Conservation (phyloP, 2,888 invertebrate genomes). For the Lochmaea crataegi region DNA sequence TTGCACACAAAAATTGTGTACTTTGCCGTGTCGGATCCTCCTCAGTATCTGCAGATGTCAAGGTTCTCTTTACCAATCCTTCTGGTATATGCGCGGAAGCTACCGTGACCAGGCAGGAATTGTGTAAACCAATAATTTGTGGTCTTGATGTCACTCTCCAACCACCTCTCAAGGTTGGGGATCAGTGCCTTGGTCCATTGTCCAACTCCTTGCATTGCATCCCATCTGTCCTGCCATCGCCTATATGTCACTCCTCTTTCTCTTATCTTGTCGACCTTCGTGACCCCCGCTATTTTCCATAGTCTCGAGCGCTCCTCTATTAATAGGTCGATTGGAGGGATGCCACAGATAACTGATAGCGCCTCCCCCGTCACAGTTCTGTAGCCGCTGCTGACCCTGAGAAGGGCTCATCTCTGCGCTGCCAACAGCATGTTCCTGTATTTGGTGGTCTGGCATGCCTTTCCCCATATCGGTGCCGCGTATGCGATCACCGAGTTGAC, state of each 20-base stretch:
- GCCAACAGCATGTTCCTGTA: constrained; percentile 12
- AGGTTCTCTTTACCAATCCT: background rate
- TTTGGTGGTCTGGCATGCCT: background rate
- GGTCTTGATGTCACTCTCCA: background rate
- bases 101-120: background rate
- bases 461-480: constrained; percentile 27
- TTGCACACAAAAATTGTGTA: background rate
- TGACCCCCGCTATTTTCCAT: no score
- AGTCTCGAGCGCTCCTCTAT: no score
- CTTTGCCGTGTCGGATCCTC: background rate
- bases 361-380: constrained; percentile 24
- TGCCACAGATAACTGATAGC: constrained; percentile 21
- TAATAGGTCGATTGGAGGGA: constrained; percentile 29
- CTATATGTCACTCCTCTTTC: constrained; percentile 9
- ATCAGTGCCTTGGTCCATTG: constrained; percentile 4
- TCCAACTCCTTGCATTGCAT: constrained; percentile 9
- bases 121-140: background rate
- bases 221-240: constrained; percentile 22
- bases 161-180: background rate
- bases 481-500: constrained; percentile 23
- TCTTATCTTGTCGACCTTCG: background rate
- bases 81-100: background rate
- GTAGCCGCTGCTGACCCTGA: constrained; percentile 23
- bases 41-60: background rate
- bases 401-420: constrained; percentile 17